Evolutionary conservation across 2,888 invertebrate genomes (phyloP), one percentile per base, ranked within the genome.

Genomic region (Criorhina ranunculi): DNA sequence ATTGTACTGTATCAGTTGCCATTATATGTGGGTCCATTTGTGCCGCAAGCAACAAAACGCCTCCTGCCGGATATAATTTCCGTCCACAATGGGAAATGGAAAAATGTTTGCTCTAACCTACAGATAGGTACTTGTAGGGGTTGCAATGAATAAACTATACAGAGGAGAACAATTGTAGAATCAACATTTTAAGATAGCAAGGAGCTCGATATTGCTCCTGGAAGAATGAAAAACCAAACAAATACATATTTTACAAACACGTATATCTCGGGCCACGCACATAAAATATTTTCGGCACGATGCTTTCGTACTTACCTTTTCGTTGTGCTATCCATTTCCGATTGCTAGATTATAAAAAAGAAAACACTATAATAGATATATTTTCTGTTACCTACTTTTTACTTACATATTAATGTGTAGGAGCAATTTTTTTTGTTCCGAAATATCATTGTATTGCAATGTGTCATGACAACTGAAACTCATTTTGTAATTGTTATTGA

Each of bases 1-100:
- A 46, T 15, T 66, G 53, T 73, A 62, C 57, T 46, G 53, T 57
- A 75, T 69, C 85, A 75, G 75, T 76, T 70, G 80, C 80, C 53
- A 75, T 80, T 76, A 70, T 80, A 80, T 70, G 64, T 76, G 70
- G 80, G 85, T 85, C 85, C 85, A 80, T 85, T 85, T 85, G 55
- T 80, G 85, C 85, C 80, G 69, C 75, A 85, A 85, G 85, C 85
- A 85, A 85, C 85, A 85, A 85, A 85, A 85, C 85, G 85, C 85
- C 85, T 85, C 80, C 76, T 85, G 75, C 85, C 85, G 85, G 85
- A 85, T 85, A 85, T 85, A 85, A 85, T 85, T 85, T 85, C 80
- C 80, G 80, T 85, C 75, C 85, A 85, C 85, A 85, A 85, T 80
- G 75, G 75, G 46, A 85, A 76, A 85, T 49, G 85, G 67, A 85